Conservation (phyloP, 2,113 vertebrate genomes). For the Limanda limanda region DNA sequence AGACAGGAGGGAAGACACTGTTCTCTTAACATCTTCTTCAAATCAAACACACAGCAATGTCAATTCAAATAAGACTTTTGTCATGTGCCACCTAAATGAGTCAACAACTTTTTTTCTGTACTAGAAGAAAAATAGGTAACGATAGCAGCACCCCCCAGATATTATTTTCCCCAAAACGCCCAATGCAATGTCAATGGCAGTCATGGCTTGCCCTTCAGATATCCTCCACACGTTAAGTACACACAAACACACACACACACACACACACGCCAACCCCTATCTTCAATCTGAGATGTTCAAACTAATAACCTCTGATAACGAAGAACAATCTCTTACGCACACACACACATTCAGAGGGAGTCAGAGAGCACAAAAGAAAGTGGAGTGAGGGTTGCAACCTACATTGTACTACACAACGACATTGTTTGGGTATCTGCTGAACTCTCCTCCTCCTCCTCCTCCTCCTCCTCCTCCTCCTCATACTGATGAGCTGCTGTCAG, state of each 20-base stretch:
- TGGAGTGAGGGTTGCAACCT: neutral
- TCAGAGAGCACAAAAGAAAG: slow-evolving; percentile 27
- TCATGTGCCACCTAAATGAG: neutral
- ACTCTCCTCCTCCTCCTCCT: slow-evolving; percentile 9
- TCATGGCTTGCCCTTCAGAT: slow-evolving; percentile 47
- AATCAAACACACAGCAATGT: neutral
- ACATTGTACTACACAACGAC: slow-evolving; percentile 21
- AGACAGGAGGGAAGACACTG: neutral
- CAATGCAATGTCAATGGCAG: neutral
- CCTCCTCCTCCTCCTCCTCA: slow-evolving; percentile 2
- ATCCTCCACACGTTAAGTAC: slow-evolving; percentile 39
- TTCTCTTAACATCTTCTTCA: too few species aligned
- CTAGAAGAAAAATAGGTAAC: neutral
- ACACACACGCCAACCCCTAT: slow-evolving; percentile 25
- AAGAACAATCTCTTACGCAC: slow-evolving; percentile 6
- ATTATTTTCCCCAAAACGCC: slow-evolving; percentile 1
- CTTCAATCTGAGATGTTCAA: slow-evolving; percentile 18
- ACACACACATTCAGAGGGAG: slow-evolving; percentile 13
- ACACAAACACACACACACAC: slow-evolving; percentile 1
- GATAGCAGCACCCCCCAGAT: slow-evolving; percentile 13
- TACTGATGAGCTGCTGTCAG: slow-evolving; percentile 47
- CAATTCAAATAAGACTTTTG: neutral
- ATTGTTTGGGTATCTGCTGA: slow-evolving; percentile 28
- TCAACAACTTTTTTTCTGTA: neutral
- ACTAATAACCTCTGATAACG: slow-evolving; percentile 34